Evolutionary conservation across 2,797 vertebrate species (phyloP).

Genomic region (Perodicticus potto): DNA sequence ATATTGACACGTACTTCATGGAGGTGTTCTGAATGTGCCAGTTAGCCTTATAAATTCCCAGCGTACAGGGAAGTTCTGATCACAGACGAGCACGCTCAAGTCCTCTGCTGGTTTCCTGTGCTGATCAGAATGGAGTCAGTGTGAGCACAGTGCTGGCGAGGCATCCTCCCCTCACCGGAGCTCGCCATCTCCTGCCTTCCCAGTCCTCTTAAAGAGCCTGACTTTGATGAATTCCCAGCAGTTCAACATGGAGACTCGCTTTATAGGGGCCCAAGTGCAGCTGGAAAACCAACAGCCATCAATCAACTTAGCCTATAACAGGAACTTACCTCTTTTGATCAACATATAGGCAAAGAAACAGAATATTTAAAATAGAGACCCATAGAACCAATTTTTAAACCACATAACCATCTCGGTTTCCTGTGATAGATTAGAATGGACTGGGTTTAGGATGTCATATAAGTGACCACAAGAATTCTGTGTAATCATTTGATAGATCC

Average conservation of each 20-base stretch:
- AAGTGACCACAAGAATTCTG: conserved; percentile 55
- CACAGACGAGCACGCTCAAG: neutral
- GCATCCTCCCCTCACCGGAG: neutral
- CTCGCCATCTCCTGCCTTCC: neutral
- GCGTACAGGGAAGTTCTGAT: neutral
- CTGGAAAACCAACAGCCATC: conserved; percentile 22
- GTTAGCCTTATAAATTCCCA: neutral
- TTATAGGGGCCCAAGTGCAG: neutral
- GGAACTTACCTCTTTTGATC: conserved; percentile 59
- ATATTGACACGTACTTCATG: neutral
- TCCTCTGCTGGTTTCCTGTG: conserved; percentile 4
- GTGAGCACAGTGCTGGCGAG: neutral
- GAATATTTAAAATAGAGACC: conserved; percentile 21
- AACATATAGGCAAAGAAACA: conserved; percentile 30
- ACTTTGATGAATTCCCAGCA: neutral
- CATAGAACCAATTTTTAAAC: conserved; percentile 45
- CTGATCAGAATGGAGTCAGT: conserved; percentile 6
- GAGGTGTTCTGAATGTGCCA: neutral
- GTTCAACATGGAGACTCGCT: neutral
- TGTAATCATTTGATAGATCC: conserved; percentile 21
- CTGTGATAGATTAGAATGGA: conserved; percentile 25
- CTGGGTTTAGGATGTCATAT: conserved; percentile 11
- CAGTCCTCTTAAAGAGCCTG: conserved; percentile 3
- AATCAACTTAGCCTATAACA: neutral
- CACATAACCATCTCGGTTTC: conserved; percentile 21